Evolutionary conservation across 2,113 vertebrate genomes (phyloP), one percentile per base, ranked within the genome.

Genomic region (Lepisosteus oculatus): DNA sequence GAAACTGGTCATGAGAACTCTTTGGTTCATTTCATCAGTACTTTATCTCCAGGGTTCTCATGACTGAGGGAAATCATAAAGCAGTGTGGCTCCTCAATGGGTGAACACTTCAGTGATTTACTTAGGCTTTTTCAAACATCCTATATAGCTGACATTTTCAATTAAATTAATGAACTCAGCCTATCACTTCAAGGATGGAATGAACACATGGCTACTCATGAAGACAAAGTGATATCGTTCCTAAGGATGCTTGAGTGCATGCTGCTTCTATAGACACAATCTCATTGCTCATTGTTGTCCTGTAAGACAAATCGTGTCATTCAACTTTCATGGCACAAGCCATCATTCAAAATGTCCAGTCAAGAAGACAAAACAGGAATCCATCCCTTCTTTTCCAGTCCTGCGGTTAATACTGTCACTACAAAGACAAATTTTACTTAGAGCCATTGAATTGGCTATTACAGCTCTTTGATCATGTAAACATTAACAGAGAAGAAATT

Each of bases 251-350:
- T 6, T 63, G 44, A 54, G 17, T 13, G 7, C 59, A 45, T 57
- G 41, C 15, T 47, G 61, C 17, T 15, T 44, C 15, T 51, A 61
- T 29, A 29, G 61, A 71, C 61, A 59, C 14, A 13, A 59, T 59
- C 57, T 8, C n/a, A 65, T 56, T 56, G 45, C 63, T 66, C 70
- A 72, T 54, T 8, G 61, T 41, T 44, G 63, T 55, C 70, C 65
- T 13, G 57, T 8, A 14, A 64, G 70, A 71, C 70, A 64, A 71
- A 71, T 71, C 70, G 43, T 6, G 51, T 72, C 70, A 72, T 45
- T 72, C 61, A 66, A 65, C 51, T 15, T 2, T 65, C 51, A 45
- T 41, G n/a, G 59, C 15, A 43, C 61, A 43, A 63, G 43, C 45
- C 69, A 55, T 64, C 45, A 43, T 15, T 71, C 69, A 64, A 55